Percentiles rank a stretch among this genome's conserved stretches.
Conservation (phyloP, 2,797 vertebrate genomes). For the Lithobates pipiens region DNA sequence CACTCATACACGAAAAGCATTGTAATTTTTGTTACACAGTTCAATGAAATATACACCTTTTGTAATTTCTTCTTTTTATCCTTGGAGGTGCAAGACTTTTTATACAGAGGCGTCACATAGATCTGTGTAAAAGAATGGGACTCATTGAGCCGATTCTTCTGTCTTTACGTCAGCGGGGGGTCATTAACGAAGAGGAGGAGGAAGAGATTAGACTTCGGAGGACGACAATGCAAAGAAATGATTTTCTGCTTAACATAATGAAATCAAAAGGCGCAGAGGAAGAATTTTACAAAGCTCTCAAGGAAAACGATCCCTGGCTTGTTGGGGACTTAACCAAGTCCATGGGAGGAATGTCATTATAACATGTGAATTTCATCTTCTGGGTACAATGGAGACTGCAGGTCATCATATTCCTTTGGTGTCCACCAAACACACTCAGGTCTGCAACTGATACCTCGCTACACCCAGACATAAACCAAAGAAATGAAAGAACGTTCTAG, state of each 20-base stretch:
- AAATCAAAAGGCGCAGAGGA: neutral
- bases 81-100: neutral
- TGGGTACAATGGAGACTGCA: too few species aligned
- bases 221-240: neutral
- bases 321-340: neutral
- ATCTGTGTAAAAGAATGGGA: neutral
- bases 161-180: neutral
- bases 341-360: neutral
- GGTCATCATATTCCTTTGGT: too few species aligned
- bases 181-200: conserved; percentile 12
- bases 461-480: too few species aligned
- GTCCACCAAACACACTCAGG: too few species aligned
- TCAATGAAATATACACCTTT: neutral
- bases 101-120: neutral
- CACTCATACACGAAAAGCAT: too few species aligned
- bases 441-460: too few species aligned
- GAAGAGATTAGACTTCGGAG: neutral
- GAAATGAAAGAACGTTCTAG: too few species aligned
- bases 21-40: too few species aligned
- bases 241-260: neutral
- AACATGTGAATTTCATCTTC: neutral
- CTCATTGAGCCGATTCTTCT: neutral
- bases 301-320: neutral
- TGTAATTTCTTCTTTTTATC: neutral
- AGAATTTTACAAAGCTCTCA: neutral